A percentile compares a stretch with the other conserved stretches of the same genome.
These are phyloP conservation scores for Trachelus iudaicus DNA, from an alignment of 2,888 invertebrate genomes.

Conservation along the genomic window DNA sequence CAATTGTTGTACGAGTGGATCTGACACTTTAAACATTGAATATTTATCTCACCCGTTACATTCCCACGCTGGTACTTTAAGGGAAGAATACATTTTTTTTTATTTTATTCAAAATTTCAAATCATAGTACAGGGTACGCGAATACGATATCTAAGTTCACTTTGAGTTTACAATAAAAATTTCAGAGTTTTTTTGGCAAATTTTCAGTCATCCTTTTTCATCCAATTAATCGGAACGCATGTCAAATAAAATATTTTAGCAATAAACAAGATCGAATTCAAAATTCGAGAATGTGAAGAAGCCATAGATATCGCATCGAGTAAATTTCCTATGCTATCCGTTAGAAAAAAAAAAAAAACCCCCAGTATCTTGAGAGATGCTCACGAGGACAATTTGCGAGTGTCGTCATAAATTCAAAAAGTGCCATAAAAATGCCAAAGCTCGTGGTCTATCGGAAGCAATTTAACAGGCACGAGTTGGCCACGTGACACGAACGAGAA, in stretches of 20 bases:
- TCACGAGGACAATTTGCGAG: constrained; percentile 27
- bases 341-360: neutral
- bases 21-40: neutral
- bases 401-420: constrained; percentile 45
- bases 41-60: neutral
- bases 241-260: neutral
- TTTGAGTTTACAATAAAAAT: neutral
- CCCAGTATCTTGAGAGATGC: constrained; percentile 7
- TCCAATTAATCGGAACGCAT: neutral
- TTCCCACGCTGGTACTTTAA: neutral
- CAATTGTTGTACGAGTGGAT: neutral
- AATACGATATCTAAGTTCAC: neutral
- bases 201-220: neutral
- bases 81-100: neutral
- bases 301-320: neutral
- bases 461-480: constrained; percentile 42
- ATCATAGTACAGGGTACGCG: neutral
- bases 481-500: constrained; percentile 39
- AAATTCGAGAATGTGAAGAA: neutral
- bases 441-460: constrained; percentile 49
- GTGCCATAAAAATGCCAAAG: constrained; percentile 36
- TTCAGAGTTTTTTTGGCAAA: neutral
- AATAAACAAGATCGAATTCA: neutral
- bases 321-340: neutral
- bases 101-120: neutral